These are phyloP conservation scores for Recurvirostra avosetta DNA, from an alignment of 2,113 vertebrate species.

Conservation along the genomic window DNA sequence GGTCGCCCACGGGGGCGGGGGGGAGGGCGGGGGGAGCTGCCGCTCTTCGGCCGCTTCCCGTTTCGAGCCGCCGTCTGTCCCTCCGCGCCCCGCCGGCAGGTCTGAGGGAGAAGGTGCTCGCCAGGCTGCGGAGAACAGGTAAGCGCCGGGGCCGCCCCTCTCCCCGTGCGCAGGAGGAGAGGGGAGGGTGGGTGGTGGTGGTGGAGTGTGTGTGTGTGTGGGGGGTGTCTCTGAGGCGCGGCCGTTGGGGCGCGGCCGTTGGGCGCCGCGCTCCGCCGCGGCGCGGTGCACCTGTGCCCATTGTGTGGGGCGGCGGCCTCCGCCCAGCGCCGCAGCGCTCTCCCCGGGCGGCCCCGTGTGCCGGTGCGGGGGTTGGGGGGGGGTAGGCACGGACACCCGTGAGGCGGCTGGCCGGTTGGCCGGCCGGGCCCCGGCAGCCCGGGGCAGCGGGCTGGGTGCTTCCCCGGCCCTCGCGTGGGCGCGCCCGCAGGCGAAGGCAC, in stretches of 20 bases:
- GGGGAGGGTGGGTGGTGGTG: too few relatives aligned
- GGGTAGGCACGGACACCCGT: background rate
- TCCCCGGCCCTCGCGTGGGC: background rate
- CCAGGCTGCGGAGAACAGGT: slow-evolving; percentile 19
- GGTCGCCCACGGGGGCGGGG: background rate
- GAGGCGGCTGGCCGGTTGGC: background rate
- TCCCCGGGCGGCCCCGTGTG: background rate
- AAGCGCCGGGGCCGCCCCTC: background rate
- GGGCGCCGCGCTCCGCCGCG: background rate
- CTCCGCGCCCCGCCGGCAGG: background rate
- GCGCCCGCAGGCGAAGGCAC: background rate
- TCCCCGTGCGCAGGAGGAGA: too few relatives aligned
- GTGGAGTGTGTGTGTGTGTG: too few relatives aligned
- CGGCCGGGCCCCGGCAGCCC: background rate
- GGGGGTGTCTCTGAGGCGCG: too few relatives aligned
- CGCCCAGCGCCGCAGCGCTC: background rate
- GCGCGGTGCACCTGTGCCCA: slow-evolving; percentile 2
- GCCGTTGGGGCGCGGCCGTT: background rate
- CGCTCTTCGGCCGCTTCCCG: background rate
- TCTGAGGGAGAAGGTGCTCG: background rate
- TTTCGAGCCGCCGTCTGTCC: background rate
- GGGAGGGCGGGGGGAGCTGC: background rate
- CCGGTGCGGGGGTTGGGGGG: too few relatives aligned
- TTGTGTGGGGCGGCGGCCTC: slow-evolving; percentile 11
- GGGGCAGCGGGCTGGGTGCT: background rate